Evolutionary conservation across 2,113 vertebrate species (phyloP).

Genomic region (Semnornis frantzii): DNA sequence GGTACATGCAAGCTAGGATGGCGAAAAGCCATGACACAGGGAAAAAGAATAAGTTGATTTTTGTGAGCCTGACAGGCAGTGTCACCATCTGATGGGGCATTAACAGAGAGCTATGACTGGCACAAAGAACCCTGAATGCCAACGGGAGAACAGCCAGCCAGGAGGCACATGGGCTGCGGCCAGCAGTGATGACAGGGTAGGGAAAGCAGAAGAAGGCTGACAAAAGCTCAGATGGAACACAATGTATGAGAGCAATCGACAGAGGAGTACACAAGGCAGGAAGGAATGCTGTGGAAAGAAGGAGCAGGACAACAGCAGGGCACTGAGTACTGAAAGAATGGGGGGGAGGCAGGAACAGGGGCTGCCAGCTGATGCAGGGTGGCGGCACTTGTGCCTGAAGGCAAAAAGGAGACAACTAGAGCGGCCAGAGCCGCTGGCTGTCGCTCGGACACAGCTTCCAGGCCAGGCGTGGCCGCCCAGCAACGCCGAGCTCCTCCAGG

Average conservation of each 20-base stretch:
- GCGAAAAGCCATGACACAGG: background rate
- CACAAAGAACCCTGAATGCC: background rate
- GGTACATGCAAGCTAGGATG: background rate
- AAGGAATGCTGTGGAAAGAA: background rate
- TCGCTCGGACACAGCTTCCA: accelerated
- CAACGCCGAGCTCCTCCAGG: background rate
- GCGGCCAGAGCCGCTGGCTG: background rate
- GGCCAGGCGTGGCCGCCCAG: accelerated
- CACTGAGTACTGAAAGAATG: background rate
- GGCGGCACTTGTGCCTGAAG: background rate
- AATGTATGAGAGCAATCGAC: accelerated
- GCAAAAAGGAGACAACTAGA: background rate
- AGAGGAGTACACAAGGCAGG: background rate
- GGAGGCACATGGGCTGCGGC: background rate
- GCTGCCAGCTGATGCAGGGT: background rate
- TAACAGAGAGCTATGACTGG: background rate
- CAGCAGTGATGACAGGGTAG: background rate
- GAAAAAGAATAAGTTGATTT: background rate
- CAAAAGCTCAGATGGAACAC: background rate
- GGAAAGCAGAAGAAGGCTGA: background rate
- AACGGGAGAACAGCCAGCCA: background rate
- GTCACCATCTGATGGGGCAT: background rate
- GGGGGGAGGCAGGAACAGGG: background rate
- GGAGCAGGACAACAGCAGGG: background rate
- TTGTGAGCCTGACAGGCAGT: background rate